A percentile compares a stretch with the other conserved stretches of the same genome.
These are phyloP conservation scores for Pedicia rivosa DNA, from an alignment of 2,888 invertebrate genomes.

Conservation along the genomic window DNA sequence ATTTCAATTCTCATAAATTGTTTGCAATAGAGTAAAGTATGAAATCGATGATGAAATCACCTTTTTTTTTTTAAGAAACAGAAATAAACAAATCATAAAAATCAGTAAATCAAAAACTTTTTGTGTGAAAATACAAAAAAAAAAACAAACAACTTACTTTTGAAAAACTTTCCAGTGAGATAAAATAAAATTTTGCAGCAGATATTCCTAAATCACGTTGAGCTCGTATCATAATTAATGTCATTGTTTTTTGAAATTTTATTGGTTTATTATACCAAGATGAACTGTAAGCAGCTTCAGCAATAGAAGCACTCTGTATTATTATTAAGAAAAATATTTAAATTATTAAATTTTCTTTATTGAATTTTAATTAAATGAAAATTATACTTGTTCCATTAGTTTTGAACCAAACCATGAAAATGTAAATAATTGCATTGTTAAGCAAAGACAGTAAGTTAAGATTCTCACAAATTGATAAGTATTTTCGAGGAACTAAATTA, in stretches of 20 bases:
- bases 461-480: slow-evolving; percentile 5
- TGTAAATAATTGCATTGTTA: slow-evolving; percentile 5
- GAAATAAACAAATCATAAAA: no score
- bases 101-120: no score
- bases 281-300: slow-evolving; percentile 7
- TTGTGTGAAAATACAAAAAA: no score
- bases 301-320: slow-evolving; percentile 6
- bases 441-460: slow-evolving; percentile 3
- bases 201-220: slow-evolving; percentile 7
- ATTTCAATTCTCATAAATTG: slow-evolving; percentile 4
- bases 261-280: slow-evolving; percentile 7
- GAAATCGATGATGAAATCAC: no score
- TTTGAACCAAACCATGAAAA: slow-evolving; percentile 6
- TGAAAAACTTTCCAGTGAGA: slow-evolving; percentile 9
- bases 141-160: not conserved
- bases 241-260: slow-evolving; percentile 6
- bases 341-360: no score
- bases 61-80: no score
- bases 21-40: slow-evolving; percentile 4
- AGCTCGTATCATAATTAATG: slow-evolving; percentile 7
- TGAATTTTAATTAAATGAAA: no score
- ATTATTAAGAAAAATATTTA: no score
- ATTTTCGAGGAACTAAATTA: not conserved
- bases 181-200: slow-evolving; percentile 9
- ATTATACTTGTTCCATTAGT: slow-evolving; percentile 1